Evolutionary conservation across 2,888 invertebrate species (phyloP).

Genomic region (Drosophila rellima): DNA sequence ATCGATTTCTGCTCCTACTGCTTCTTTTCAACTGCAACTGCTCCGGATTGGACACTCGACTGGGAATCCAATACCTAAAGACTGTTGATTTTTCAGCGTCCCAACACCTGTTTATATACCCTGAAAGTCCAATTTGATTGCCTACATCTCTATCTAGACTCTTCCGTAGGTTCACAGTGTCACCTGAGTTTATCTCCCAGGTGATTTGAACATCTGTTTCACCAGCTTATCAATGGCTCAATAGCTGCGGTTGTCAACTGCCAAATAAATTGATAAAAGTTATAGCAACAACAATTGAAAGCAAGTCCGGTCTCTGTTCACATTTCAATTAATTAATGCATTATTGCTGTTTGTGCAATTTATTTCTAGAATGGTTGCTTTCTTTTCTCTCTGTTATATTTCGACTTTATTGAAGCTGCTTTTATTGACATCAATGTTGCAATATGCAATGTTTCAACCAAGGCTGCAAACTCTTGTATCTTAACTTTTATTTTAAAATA

Average conservation of each 20-base stretch:
- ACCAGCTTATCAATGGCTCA: slow-evolving; percentile 41
- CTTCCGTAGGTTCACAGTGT: slow-evolving; percentile 23
- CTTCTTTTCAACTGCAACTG: slow-evolving; percentile 49
- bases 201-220: slow-evolving; percentile 44
- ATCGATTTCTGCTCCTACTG: slow-evolving; percentile 35
- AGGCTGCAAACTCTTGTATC: not conserved
- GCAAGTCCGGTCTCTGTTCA: slow-evolving; percentile 21
- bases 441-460: slow-evolving; percentile 23
- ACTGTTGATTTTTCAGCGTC: slow-evolving; percentile 57
- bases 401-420: slow-evolving; percentile 60
- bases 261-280: slow-evolving; percentile 13
- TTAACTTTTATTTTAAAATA: not conserved
- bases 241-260: slow-evolving; percentile 39
- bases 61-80: slow-evolving; percentile 73
- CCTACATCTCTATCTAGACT: slow-evolving; percentile 12
- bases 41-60: slow-evolving; percentile 63
- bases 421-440: slow-evolving; percentile 65
- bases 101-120: slow-evolving; percentile 48
- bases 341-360: slow-evolving; percentile 46
- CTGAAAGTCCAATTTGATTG: not conserved
- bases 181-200: slow-evolving; percentile 55
- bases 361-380: slow-evolving; percentile 70
- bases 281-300: not conserved
- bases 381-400: slow-evolving; percentile 37
- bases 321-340: slow-evolving; percentile 36